Base-by-base conservation (phyloP, 64 coral and sea anemone species). In the Pocillopora verrucosa region DNA sequence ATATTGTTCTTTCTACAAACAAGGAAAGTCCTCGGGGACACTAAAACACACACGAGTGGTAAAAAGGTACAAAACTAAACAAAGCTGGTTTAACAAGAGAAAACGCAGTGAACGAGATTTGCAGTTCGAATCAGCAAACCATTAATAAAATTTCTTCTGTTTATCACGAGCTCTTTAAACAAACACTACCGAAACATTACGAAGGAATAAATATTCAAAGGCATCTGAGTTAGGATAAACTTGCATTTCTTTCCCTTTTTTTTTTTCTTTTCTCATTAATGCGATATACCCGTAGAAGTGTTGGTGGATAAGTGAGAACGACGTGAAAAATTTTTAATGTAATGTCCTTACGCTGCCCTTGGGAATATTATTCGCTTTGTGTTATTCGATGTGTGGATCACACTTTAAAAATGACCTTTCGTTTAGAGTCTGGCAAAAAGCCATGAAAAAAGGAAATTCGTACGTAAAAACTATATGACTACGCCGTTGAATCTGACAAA, bases 11-110 rank as follows among this genome's bases (percentile, higher is more conserved):
- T 75, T 85, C 83, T 36, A 56, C 87, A 93, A 93, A 89, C 79
- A 89, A n/a, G 72, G 80, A 24, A 51, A 89, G 82, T 76, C 81
- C 81, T 72, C 36, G 72, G 60, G 72, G 87, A 89, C 79, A 89
- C 64, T 88, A 76, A 89, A 93, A 89, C 83, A 76, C 87, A 86
- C 69, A 89, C 86, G 76, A 88, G 61, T 78, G 87, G 34, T 30
- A 76, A 76, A 93, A 93, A 89, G 70, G 65, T 70, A 68, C 59
- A 89, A 89, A 85, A 61, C 89, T 81, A 93, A 93, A 89, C 92
- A 93, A 92, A 92, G 92, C 87, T 93, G 92, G 10, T 45, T 89
- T 73, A 84, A 93, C 74, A 89, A 89, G 61, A 68, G 61, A 68
- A 68, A 84, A 68, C 17, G 19, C 20, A n/a, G 61, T 38, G 34